Percentiles rank a stretch among this genome's conserved stretches.
phyloP scores from a whole-genome alignment of 2,888 invertebrate genomes.

The Cryptosula pallasiana region DNA sequence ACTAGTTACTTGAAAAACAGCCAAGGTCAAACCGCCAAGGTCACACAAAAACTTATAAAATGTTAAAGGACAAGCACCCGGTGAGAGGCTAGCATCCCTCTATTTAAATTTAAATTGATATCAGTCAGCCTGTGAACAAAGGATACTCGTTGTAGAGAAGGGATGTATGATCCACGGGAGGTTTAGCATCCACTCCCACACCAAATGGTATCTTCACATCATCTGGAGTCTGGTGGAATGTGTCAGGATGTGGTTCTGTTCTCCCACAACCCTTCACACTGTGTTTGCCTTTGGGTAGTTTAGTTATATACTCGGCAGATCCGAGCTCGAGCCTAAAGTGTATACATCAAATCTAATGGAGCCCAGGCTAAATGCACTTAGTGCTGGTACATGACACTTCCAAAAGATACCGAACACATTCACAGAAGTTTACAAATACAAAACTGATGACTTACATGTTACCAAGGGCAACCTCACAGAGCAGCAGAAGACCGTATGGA shows the following conservation, averaged over 20 bases:
- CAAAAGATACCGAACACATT: no score
- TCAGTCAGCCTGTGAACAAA: no score
- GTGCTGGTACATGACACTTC: no score
- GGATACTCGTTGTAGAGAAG: conserved; percentile 91
- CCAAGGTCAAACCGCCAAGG: no score
- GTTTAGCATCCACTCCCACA: conserved; percentile 33
- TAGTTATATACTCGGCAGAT: conserved; percentile 67
- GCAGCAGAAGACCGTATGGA: conserved; percentile 75
- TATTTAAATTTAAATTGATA: no score
- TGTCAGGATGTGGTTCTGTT: conserved; percentile 74
- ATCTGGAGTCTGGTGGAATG: conserved; percentile 59
- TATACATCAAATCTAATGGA: no score
- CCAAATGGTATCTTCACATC: conserved; percentile 58
- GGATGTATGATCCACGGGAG: conserved; percentile 45
- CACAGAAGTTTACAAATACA: no score
- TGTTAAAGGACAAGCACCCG: no score
- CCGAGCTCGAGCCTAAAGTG: conserved; percentile 67
- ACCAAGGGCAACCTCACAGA: conserved; percentile 91
- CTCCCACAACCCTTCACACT: conserved; percentile 78
- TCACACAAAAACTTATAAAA: no score
- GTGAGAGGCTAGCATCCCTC: no score
- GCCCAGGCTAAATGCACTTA: no score
- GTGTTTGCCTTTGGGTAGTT: conserved; percentile 75
- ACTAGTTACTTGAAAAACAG: no score
- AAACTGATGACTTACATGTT: conserved; percentile 66